These are phyloP conservation scores for Dendrocopos noguchii DNA, from an alignment of 2,113 vertebrate species.

Conservation along the genomic window DNA sequence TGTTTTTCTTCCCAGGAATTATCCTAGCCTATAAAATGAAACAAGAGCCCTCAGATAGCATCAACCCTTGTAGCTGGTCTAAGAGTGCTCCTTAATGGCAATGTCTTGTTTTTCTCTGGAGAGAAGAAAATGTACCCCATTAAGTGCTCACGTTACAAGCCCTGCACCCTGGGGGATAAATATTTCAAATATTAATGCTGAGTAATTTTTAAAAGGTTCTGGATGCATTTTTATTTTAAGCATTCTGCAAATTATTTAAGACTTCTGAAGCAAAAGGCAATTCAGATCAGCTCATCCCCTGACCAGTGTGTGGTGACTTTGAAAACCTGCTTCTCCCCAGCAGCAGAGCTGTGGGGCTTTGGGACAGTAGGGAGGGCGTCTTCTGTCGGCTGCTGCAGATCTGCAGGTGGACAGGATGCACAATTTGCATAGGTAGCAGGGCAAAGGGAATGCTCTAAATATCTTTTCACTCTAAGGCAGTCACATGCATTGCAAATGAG, in stretches of 20 bases:
- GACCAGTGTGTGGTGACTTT: background rate
- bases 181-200: conserved; percentile 60
- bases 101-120: conserved; percentile 37
- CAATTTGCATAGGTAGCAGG: background rate
- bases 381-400: background rate
- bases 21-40: conserved; percentile 36
- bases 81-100: conserved; percentile 41
- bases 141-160: conserved; percentile 40
- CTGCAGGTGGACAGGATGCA: conserved; percentile 11
- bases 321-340: background rate
- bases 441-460: background rate
- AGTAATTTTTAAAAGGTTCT: conserved; percentile 59
- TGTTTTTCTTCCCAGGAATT: conserved; percentile 28
- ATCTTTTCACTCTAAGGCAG: background rate
- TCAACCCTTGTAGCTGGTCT: background rate
- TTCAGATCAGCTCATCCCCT: background rate
- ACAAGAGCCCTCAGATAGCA: conserved; percentile 34
- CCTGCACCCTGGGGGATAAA: conserved; percentile 27
- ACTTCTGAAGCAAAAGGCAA: background rate
- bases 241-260: conserved; percentile 43
- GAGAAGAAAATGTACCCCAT: conserved; percentile 59
- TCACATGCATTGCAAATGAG: conserved; percentile 49
- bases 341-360: accelerated
- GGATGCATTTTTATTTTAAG: conserved; percentile 30
- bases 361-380: background rate